A percentile compares a stretch with the other conserved stretches of the same genome.
phyloP scores from a whole-genome alignment of 2,888 invertebrate genomes.

The Noctua pronuba region DNA sequence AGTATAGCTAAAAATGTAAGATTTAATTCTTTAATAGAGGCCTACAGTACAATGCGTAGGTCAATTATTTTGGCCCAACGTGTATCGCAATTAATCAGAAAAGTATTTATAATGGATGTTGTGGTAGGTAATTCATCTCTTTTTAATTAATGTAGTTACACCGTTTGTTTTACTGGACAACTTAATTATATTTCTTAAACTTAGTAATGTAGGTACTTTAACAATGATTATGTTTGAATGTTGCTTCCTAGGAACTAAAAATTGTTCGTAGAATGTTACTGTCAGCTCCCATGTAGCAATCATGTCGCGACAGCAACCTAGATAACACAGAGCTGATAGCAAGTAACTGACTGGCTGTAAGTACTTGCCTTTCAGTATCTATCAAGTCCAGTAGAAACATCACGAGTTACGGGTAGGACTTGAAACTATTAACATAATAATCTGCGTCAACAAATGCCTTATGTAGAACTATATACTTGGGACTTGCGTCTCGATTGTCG shows the following conservation, averaged over 20 bases:
- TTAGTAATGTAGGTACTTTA: not conserved
- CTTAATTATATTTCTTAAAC: slow-evolving; percentile 4
- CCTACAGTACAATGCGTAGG: not conserved
- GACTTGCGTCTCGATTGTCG: slow-evolving; percentile 33
- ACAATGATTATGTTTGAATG: not conserved
- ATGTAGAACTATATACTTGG: slow-evolving; percentile 6
- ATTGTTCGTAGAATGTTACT: slow-evolving; percentile 11
- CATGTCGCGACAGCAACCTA: slow-evolving; percentile 28
- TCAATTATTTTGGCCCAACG: slow-evolving; percentile 5
- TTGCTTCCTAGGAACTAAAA: not conserved
- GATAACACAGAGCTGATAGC: slow-evolving; percentile 51
- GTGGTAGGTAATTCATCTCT: not conserved
- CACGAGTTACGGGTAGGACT: slow-evolving; percentile 45
- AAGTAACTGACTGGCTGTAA: no score
- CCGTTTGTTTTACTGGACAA: not conserved
- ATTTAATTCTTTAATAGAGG: not conserved
- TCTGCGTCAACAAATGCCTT: slow-evolving; percentile 49
- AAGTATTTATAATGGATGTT: not conserved
- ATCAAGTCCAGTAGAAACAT: slow-evolving; percentile 35
- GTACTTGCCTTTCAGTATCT: slow-evolving; percentile 16
- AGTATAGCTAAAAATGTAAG: not conserved
- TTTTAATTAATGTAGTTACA: not conserved
- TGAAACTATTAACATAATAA: slow-evolving; percentile 57
- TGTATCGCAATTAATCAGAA: not conserved
- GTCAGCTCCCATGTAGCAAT: slow-evolving; percentile 35